Evolutionary conservation across 2,113 vertebrate genomes (phyloP).

Genomic region (Corythoichthys intestinalis): DNA sequence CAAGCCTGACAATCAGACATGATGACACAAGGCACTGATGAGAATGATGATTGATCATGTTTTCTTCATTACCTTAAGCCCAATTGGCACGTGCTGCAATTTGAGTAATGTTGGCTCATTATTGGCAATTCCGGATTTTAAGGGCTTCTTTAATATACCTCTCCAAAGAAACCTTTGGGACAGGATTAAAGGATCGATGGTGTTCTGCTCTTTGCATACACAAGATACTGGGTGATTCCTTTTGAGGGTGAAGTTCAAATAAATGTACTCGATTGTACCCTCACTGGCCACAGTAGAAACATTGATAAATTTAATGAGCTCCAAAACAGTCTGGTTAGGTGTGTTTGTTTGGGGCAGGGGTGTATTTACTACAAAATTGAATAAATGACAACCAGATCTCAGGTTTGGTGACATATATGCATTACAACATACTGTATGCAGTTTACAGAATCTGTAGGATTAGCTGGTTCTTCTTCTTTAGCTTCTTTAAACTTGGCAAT

Average conservation of each 20-base stretch:
- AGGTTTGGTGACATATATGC: not conserved
- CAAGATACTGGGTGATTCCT: slow-evolving; percentile 27
- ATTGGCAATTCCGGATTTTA: slow-evolving; percentile 95
- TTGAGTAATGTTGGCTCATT: slow-evolving; percentile 99
- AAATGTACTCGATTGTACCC: slow-evolving; percentile 17
- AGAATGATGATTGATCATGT: slow-evolving; percentile 90
- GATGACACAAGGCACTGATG: slow-evolving; percentile 86
- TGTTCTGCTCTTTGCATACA: slow-evolving; percentile 38
- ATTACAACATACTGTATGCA: not conserved
- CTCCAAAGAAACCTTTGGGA: slow-evolving; percentile 74
- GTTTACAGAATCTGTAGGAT: not conserved
- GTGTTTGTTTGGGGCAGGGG: no score
- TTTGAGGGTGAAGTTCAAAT: slow-evolving; percentile 61
- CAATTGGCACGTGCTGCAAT: slow-evolving; percentile 98
- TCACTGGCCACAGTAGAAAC: not conserved
- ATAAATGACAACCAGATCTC: not conserved
- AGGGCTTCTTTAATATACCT: slow-evolving; percentile 87
- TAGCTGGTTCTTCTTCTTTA: not conserved
- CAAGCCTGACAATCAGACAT: slow-evolving; percentile 71
- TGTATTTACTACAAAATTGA: no score
- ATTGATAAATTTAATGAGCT: not conserved
- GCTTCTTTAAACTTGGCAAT: no score
- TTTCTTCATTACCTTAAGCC: slow-evolving; percentile 99
- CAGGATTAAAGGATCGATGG: slow-evolving; percentile 70
- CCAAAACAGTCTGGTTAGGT: not conserved